Percentiles rank a stretch among this genome's conserved stretches.
Evolutionary conservation across 2,888 invertebrate species (phyloP).

Genomic region (Drosophila algonquin): DNA sequence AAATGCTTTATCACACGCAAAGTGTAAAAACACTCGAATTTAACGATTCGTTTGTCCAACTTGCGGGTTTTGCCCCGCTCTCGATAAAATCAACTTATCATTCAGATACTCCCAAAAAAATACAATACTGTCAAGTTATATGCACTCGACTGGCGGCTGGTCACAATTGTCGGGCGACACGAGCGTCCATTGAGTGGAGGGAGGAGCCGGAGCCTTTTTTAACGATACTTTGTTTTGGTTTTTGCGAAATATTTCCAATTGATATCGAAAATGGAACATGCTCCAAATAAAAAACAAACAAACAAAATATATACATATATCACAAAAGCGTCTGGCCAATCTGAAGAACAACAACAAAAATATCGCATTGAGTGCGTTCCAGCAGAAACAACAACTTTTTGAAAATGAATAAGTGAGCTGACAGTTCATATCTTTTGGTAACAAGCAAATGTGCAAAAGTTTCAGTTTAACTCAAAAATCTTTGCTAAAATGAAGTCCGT

Average conservation of each 20-base stretch:
- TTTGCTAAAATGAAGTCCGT: neutral
- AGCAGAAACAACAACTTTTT: neutral
- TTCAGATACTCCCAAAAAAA: conserved; percentile 1
- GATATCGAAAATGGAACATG: conserved; percentile 28
- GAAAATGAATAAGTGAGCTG: conserved; percentile 4
- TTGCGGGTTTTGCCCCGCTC: neutral
- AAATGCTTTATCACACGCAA: conserved; percentile 1
- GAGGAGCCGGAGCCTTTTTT: neutral
- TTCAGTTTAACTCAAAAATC: neutral
- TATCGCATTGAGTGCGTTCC: neutral
- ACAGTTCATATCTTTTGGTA: conserved; percentile 2
- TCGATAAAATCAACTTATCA: conserved; percentile 13
- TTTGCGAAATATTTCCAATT: conserved; percentile 16
- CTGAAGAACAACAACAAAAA: conserved; percentile 3
- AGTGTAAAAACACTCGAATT: conserved; percentile 2
- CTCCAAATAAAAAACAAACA: conserved; percentile 26
- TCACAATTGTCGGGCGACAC: conserved; percentile 16
- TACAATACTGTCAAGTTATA: conserved; percentile 14
- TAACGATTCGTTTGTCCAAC: conserved; percentile 9
- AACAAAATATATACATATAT: conserved; percentile 18
- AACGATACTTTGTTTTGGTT: conserved; percentile 32
- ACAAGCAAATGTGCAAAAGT: neutral
- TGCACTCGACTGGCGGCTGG: conserved; percentile 28
- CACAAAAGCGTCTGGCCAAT: neutral
- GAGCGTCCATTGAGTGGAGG: conserved; percentile 3